These are phyloP conservation scores for Phengaris alcon DNA, from an alignment of 2,888 invertebrate genomes.

Conservation along the genomic window DNA sequence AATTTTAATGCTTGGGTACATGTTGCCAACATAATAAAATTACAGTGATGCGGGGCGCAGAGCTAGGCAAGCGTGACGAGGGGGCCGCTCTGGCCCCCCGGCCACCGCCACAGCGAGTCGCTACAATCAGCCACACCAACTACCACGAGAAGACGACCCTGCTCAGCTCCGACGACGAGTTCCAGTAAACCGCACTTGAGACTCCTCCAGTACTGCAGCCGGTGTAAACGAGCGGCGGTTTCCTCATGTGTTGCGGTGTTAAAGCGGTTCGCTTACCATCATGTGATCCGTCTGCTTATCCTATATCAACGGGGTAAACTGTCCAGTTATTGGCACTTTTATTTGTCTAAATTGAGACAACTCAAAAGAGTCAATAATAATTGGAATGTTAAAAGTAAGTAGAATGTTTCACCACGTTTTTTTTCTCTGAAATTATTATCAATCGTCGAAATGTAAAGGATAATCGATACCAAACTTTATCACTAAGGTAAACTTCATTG, in stretches of 20 bases:
- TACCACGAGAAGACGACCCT: conserved; percentile 98
- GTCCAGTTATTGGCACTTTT: conserved; percentile 2
- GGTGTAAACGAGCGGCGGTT: no score
- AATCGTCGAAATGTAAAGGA: not conserved
- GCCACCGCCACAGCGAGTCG: conserved; percentile 84
- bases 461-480: not conserved
- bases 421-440: not conserved
- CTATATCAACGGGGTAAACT: not conserved
- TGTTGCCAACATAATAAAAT: not conserved
- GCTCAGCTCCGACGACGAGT: conserved; percentile 96
- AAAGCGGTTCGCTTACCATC: no score
- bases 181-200: conserved; percentile 81
- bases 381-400: not conserved
- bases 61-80: conserved; percentile 62
- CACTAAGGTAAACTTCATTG: not conserved
- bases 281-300: not conserved
- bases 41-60: conserved; percentile 66
- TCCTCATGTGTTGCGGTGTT: no score
- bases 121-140: conserved; percentile 87
- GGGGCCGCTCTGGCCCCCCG: conserved; percentile 77
- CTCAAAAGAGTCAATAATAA: not conserved
- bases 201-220: no score
- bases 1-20: not conserved
- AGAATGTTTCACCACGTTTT: not conserved
- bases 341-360: not conserved